phyloP scores from a whole-genome alignment of 2,888 invertebrate species.

The Lochmaea crataegi region DNA sequence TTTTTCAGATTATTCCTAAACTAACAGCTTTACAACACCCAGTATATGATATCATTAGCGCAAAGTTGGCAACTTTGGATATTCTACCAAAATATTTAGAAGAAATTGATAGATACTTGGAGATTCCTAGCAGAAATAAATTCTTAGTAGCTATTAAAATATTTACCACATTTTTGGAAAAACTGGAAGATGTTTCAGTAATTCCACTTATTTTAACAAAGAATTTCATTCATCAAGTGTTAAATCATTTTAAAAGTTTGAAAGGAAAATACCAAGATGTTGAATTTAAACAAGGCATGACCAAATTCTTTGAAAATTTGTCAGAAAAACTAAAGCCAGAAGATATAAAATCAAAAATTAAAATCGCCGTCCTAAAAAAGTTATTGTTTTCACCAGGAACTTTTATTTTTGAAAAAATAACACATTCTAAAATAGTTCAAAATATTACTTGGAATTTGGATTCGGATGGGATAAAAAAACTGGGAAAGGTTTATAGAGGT shows the following conservation, averaged over 20 bases:
- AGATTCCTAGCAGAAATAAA: conserved; percentile 70
- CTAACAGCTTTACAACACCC: conserved; percentile 73
- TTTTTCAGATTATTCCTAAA: conserved; percentile 71
- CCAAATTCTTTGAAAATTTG: conserved; percentile 68
- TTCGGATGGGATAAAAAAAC: conserved; percentile 71
- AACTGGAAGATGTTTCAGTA: conserved; percentile 59
- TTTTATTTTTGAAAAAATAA: conserved; percentile 79
- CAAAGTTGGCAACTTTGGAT: conserved; percentile 68
- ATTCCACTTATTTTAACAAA: conserved; percentile 72
- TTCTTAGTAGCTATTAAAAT: conserved; percentile 73
- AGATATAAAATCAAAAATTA: conserved; percentile 66
- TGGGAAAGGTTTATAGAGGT: conserved; percentile 71
- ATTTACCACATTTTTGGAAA: conserved; percentile 69
- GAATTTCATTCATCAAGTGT: conserved; percentile 74
- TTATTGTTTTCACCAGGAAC: conserved; percentile 77
- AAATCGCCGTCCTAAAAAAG: conserved; percentile 72
- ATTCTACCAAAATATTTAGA: conserved; percentile 70
- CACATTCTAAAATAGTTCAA: conserved; percentile 74
- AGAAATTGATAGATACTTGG: conserved; percentile 65
- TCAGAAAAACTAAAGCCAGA: conserved; percentile 67
- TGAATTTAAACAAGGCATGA: conserved; percentile 70
- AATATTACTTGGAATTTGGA: conserved; percentile 73
- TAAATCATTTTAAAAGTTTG: conserved; percentile 73
- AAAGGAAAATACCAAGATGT: conserved; percentile 70
- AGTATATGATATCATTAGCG: conserved; percentile 72